phyloP scores from a whole-genome alignment of 1,140 invertebrate genomes.

The Papilio xuthus region DNA sequence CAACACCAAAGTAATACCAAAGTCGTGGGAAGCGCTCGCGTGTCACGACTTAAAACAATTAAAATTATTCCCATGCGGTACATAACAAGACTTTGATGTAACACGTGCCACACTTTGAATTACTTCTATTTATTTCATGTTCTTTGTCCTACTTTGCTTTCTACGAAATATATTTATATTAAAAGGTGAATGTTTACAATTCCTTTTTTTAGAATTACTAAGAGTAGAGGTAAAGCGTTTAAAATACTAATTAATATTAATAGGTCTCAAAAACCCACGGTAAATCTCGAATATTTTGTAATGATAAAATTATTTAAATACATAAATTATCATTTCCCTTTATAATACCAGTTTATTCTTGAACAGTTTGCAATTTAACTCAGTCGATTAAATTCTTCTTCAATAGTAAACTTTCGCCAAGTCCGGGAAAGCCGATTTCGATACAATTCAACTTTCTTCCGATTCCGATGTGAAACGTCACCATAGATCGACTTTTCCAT shows the following conservation, averaged over 20 bases:
- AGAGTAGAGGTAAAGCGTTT: not conserved
- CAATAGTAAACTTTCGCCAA: slow-evolving; percentile 9
- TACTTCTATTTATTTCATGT: slow-evolving; percentile 42
- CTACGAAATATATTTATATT: not conserved
- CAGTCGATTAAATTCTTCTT: slow-evolving; percentile 26
- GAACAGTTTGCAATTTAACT: not conserved
- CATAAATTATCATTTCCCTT: not conserved
- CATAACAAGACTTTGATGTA: slow-evolving; percentile 45
- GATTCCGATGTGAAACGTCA: slow-evolving; percentile 27
- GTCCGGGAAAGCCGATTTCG: slow-evolving; percentile 30
- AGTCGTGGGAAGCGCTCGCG: slow-evolving; percentile 54
- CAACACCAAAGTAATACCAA: slow-evolving; percentile 52
- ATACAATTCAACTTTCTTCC: slow-evolving; percentile 35
- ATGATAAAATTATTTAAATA: not conserved
- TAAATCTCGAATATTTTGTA: too few species aligned
- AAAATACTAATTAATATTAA: too few species aligned
- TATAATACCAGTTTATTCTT: not conserved
- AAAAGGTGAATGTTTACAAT: not conserved
- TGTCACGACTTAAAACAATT: slow-evolving; percentile 55
- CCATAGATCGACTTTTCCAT: slow-evolving; percentile 31
- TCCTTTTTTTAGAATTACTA: not conserved
- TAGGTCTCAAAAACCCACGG: too few species aligned
- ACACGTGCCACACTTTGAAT: slow-evolving; percentile 53
- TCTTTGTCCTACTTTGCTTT: slow-evolving; percentile 39
- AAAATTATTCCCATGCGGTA: slow-evolving; percentile 54